Evolutionary conservation across 2,888 invertebrate genomes (phyloP).

Genomic region (Pachycephus smyrnensis): DNA sequence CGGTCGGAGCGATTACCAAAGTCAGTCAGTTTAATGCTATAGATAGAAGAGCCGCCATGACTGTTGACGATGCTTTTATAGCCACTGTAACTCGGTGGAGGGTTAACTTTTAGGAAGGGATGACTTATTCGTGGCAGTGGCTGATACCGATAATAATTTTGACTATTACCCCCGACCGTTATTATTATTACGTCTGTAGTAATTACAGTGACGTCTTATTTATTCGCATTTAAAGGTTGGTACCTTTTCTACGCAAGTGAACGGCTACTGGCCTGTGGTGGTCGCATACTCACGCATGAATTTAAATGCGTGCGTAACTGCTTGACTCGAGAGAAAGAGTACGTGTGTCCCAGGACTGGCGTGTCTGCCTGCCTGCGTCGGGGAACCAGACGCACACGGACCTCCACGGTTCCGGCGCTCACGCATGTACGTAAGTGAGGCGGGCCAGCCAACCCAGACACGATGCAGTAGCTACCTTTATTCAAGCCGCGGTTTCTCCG

Average conservation of each 20-base stretch:
- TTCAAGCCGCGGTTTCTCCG: slow-evolving; percentile 31
- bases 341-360: not conserved
- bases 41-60: not conserved
- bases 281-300: not conserved
- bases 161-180: not conserved
- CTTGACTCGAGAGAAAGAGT: not conserved
- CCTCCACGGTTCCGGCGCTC: not conserved
- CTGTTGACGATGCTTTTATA: not conserved
- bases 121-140: not conserved
- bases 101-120: not conserved
- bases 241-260: not conserved
- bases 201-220: not conserved
- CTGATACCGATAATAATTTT: no score
- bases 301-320: not conserved
- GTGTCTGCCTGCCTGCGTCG: not conserved
- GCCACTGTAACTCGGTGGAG: not conserved
- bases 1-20: not conserved
- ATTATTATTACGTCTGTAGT: not conserved
- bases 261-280: not conserved
- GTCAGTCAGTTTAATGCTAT: not conserved
- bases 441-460: slow-evolving; percentile 22
- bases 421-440: not conserved
- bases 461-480: slow-evolving; percentile 31
- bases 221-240: not conserved
- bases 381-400: not conserved